Evolutionary conservation across 2,797 vertebrate genomes (phyloP).

Genomic region (Botia kubotai): DNA sequence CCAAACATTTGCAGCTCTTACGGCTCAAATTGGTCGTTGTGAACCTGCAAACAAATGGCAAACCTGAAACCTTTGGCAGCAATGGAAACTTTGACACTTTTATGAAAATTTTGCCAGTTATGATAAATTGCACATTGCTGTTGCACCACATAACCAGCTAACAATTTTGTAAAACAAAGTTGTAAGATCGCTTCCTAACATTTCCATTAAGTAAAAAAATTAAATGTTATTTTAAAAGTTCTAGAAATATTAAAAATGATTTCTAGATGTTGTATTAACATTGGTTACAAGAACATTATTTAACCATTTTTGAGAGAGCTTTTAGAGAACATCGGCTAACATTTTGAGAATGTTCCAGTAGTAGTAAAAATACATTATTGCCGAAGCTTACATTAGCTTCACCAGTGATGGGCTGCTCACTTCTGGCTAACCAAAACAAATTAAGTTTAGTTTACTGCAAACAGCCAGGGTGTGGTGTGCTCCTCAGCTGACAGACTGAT

Average conservation of each 20-base stretch:
- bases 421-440: neutral
- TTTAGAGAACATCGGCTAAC: too few species aligned
- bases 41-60: neutral
- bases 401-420: slow-evolving; percentile 9
- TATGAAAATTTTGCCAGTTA: neutral
- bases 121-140: neutral
- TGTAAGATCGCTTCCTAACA: too few species aligned
- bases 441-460: neutral
- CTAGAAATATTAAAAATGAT: too few species aligned
- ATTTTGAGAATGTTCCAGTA: neutral
- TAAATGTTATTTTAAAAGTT: too few species aligned
- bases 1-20: neutral
- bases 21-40: neutral
- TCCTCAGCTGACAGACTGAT: neutral
- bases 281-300: too few species aligned
- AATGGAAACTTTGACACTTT: neutral
- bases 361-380: neutral
- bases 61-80: slow-evolving; percentile 8
- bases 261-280: too few species aligned
- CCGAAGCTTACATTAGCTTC: neutral
- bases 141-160: neutral
- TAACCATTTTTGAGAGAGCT: too few species aligned
- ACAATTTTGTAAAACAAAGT: too few species aligned
- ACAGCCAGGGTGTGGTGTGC: neutral
- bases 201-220: too few species aligned